Evolutionary conservation across 2,797 vertebrate species (phyloP).

Genomic region (Epinephelus malabaricus): DNA sequence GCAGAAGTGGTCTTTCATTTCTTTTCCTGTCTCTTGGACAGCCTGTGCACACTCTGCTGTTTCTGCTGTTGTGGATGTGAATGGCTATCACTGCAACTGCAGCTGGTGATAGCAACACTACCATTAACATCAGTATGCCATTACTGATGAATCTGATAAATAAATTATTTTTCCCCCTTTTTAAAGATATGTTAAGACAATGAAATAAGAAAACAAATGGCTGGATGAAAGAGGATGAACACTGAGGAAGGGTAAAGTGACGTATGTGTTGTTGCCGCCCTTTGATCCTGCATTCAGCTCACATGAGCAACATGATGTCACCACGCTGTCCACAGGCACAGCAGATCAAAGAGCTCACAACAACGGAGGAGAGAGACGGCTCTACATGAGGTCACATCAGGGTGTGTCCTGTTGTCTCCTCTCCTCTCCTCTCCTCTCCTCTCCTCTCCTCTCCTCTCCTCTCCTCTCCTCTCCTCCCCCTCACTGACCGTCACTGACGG

Average conservation of each 20-base stretch:
- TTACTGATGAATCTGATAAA: not conserved
- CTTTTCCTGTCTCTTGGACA: not conserved
- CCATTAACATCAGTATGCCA: not conserved
- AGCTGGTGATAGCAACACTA: not conserved
- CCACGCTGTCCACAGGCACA: conserved; percentile 23
- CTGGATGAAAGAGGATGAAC: not conserved
- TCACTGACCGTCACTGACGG: conserved; percentile 34
- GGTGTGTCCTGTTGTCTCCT: conserved; percentile 67
- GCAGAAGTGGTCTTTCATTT: not conserved
- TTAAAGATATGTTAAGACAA: not conserved
- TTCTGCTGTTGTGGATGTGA: not conserved
- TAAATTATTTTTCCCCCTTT: too few relatives aligned
- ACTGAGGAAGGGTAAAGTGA: not conserved
- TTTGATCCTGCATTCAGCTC: conserved; percentile 68
- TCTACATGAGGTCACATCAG: conserved; percentile 58
- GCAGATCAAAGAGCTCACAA: conserved; percentile 32
- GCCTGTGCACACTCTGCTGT: not conserved
- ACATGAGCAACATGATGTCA: conserved; percentile 70
- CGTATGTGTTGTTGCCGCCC: conserved; percentile 31
- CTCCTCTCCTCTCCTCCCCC: conserved; percentile 9
- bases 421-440: conserved; percentile 11
- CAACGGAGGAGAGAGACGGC: conserved; percentile 28
- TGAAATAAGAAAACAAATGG: not conserved
- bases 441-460: not conserved
- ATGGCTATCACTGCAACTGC: not conserved